Conservation (phyloP, 2,797 vertebrate species). For the Mus caroli region DNA sequence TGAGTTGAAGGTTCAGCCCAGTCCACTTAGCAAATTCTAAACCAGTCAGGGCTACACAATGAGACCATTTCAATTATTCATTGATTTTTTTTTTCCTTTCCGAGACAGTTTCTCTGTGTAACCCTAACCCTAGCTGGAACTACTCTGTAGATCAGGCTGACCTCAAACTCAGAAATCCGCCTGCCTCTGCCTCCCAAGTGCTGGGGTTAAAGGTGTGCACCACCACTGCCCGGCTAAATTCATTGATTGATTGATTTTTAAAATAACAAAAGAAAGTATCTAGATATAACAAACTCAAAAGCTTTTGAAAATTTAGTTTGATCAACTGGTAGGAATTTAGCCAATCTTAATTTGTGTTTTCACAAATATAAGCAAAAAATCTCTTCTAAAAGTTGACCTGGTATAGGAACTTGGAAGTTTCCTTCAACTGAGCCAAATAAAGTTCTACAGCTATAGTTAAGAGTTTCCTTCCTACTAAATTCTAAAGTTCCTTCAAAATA, state of each 20-base stretch:
- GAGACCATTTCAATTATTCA: neutral
- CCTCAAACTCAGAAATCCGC: too few species aligned
- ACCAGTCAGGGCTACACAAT: neutral
- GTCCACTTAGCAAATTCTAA: neutral
- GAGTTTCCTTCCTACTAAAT: neutral
- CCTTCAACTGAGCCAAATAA: neutral
- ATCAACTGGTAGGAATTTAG: neutral
- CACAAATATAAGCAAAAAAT: neutral
- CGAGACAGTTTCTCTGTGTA: too few species aligned
- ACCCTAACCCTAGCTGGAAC: too few species aligned
- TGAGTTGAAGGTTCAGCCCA: neutral
- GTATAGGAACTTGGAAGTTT: neutral
- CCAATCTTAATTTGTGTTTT: neutral
- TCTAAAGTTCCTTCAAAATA: neutral
- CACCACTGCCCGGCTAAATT: too few species aligned
- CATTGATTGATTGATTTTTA: neutral
- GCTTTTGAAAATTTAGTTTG: neutral
- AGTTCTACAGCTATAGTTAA: neutral
- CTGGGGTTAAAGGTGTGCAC: too few species aligned
- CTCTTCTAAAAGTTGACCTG: neutral
- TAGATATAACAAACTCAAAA: slow-evolving; percentile 48
- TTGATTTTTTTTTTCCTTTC: neutral
- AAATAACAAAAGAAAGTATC: neutral
- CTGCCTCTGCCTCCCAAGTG: too few species aligned
- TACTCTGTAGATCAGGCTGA: too few species aligned